Base-by-base conservation (phyloP, 1,140 invertebrate genomes). In the Zeugodacus cucurbitae region DNA sequence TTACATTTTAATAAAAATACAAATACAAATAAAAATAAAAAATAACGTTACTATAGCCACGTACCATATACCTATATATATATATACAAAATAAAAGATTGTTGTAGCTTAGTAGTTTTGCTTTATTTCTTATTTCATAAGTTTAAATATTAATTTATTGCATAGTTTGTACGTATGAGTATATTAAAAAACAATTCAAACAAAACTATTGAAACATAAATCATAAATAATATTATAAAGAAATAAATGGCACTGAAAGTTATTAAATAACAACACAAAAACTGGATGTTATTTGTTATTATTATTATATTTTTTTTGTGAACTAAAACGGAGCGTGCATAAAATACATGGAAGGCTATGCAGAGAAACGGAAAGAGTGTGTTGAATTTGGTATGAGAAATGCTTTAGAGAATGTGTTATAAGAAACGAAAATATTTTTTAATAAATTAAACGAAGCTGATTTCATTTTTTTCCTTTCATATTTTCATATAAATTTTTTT, bases 91-190 rank as follows among this genome's bases (percentile, higher is more conserved):
- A 29, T 32, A 34, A 67, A 82, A 82, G 26, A 87, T 87, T 87
- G 86, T 87, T 87, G 54, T 87, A 59, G 20, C 37, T 37, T 87
- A 59, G 54, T 87, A 64, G 58, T 87, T 64, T 87, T 59, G 86
- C 59, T 87, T 87, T 59, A 87, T 87, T 87, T 59, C 11, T 87
- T 87, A 87, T 34, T 87, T 59, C 44, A 22, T 87, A 59, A 87
- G 86, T 64, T 64, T 87, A 59, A 87, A 87, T 87, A 59, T 37
- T 87, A 59, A 87, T 59, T 64, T 87, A 58, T 87, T 87, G 34
- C 26, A 64, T 59, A 87, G 34, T 64, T 87, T 59, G 54, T 59
- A 59, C 32, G 59, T 59, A 87, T 59, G 57, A 37, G n/a, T 59
- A 59, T 59, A 29, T n/a, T 20, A n/a, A 48, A 26, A n/a, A 86